Evolutionary conservation across 2,113 vertebrate genomes (phyloP).

Genomic region (Colius striatus): DNA sequence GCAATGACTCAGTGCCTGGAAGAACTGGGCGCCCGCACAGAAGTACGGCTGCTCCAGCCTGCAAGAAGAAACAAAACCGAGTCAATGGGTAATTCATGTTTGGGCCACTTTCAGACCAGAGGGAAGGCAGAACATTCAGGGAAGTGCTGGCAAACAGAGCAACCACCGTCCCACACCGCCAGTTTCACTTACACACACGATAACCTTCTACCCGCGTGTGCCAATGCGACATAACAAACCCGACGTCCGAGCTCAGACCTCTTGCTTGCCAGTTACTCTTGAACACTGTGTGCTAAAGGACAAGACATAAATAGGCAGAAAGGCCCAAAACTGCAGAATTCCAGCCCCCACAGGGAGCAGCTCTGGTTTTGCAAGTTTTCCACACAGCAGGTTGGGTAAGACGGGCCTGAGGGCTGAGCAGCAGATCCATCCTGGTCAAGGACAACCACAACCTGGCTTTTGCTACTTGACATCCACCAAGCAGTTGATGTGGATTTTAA

Average conservation of each 20-base stretch:
- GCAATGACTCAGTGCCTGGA: constrained; percentile 91
- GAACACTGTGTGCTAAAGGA: background rate
- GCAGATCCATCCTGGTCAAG: background rate
- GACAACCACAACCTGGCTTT: background rate
- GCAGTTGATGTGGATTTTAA: background rate
- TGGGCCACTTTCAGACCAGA: background rate
- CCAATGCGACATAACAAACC: background rate
- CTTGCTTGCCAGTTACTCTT: background rate
- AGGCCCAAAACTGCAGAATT: background rate
- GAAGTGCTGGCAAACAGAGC: background rate
- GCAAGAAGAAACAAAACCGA: constrained; percentile 5
- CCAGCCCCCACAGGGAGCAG: background rate
- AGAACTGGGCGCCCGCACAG: constrained; percentile 87
- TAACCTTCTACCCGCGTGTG: background rate
- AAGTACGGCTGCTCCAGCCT: constrained; percentile 97
- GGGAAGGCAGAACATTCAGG: background rate
- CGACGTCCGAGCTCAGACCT: background rate
- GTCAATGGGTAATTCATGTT: background rate
- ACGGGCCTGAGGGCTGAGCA: background rate
- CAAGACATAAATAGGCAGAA: background rate
- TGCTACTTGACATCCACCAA: background rate
- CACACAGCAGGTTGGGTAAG: background rate
- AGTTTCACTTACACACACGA: background rate
- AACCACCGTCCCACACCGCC: background rate
- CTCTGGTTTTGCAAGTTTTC: background rate